Percentiles rank a stretch among this genome's conserved stretches.
Conservation (phyloP, 1,140 invertebrate genomes). For the Rhopalosiphum padi region DNA sequence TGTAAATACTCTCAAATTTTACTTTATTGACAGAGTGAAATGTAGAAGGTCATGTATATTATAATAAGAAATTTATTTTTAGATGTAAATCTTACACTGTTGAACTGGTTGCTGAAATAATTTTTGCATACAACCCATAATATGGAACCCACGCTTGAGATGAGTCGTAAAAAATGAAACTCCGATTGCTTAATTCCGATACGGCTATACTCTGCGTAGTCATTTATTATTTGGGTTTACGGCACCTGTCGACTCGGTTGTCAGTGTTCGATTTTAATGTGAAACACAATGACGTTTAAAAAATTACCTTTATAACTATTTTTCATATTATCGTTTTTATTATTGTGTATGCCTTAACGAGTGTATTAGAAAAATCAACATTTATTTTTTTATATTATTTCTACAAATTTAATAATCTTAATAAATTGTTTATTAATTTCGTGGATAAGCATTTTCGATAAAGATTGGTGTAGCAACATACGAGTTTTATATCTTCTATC, state of each 20-base stretch:
- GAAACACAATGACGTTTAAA: not conserved
- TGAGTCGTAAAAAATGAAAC: constrained; percentile 39
- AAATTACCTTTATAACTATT: not conserved
- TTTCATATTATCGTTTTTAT: not conserved
- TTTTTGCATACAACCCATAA: not conserved
- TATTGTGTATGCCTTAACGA: not conserved
- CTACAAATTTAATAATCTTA: not conserved
- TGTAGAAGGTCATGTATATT: not conserved
- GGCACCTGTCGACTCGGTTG: constrained; percentile 7
- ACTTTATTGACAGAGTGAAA: not conserved
- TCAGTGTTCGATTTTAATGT: not conserved
- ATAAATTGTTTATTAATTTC: not conserved
- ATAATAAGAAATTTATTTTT: not conserved
- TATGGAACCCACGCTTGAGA: not conserved
- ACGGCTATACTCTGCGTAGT: not conserved
- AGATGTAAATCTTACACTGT: not conserved
- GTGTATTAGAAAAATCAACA: not conserved
- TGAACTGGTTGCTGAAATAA: constrained; percentile 2
- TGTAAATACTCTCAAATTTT: not conserved
- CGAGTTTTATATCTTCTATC: not conserved
- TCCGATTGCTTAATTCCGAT: constrained; percentile 32
- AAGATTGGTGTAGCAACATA: not conserved
- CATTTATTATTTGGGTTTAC: constrained; percentile 40
- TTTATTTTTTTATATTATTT: not conserved
- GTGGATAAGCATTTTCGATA: not conserved